Conservation (phyloP, 2,113 vertebrate genomes). For the Thomomys bottae region DNA sequence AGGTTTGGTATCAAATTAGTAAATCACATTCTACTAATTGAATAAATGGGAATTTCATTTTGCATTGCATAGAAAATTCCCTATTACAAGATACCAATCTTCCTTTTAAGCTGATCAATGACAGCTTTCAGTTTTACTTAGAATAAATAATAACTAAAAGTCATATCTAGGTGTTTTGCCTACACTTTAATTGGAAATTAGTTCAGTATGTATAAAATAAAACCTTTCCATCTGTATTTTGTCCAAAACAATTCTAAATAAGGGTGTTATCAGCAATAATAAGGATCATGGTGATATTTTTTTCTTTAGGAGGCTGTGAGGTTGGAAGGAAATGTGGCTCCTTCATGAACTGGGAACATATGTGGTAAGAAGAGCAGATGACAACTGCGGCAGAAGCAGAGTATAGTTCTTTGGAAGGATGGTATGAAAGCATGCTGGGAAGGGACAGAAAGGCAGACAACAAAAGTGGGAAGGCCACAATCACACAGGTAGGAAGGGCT, state of each 20-base stretch:
- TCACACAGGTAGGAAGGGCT: not conserved
- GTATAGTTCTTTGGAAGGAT: not conserved
- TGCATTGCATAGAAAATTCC: conserved; percentile 52
- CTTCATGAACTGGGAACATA: conserved; percentile 72
- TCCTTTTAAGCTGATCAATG: conserved; percentile 53
- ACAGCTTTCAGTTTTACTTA: conserved; percentile 56
- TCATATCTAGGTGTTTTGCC: conserved; percentile 68
- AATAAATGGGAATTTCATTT: conserved; percentile 62
- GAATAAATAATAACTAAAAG: conserved; percentile 66
- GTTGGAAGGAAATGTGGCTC: conserved; percentile 77
- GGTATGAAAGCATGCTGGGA: not conserved
- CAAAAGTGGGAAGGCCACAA: not conserved
- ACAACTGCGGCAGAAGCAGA: not conserved
- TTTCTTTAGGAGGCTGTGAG: conserved; percentile 78
- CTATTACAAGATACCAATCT: not conserved
- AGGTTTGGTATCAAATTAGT: conserved; percentile 77
- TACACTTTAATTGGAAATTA: conserved; percentile 77
- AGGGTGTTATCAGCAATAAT: conserved; percentile 78
- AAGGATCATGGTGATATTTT: conserved; percentile 73
- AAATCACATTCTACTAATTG: conserved; percentile 52
- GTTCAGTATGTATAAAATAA: conserved; percentile 78
- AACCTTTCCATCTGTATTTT: conserved; percentile 79
- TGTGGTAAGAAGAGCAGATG: conserved; percentile 40
- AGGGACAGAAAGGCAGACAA: not conserved
- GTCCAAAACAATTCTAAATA: conserved; percentile 78